Percentiles rank a stretch among this genome's conserved stretches.
These are phyloP conservation scores for Fulmarus glacialis DNA, from an alignment of 2,113 vertebrate genomes.

Conservation along the genomic window DNA sequence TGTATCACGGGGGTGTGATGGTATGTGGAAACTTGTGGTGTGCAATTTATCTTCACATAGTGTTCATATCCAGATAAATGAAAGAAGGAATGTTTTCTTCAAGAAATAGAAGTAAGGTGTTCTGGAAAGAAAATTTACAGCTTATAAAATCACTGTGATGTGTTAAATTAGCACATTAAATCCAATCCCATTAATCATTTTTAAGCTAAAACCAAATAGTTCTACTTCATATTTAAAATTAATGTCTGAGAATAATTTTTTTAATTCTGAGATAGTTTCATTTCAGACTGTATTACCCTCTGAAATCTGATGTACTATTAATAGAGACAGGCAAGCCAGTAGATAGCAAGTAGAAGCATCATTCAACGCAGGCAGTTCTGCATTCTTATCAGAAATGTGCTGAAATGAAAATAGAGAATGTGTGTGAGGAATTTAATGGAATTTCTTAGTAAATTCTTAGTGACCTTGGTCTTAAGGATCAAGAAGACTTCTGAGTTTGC, in stretches of 20 bases:
- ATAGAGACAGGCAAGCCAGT: background rate
- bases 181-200: background rate
- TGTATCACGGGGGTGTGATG: rapidly evolving
- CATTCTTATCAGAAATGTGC: constrained; percentile 28
- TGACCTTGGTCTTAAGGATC: constrained; percentile 55
- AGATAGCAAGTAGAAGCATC: background rate
- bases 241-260: background rate
- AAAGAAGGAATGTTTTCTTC: background rate
- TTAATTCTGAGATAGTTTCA: background rate
- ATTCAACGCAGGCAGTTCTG: background rate
- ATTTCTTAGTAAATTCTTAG: constrained; percentile 15
- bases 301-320: constrained; percentile 19
- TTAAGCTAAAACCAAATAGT: background rate
- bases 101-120: background rate
- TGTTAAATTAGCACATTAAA: background rate
- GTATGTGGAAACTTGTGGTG: background rate
- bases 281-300: constrained; percentile 19
- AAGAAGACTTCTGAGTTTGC: background rate
- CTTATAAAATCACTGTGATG: background rate
- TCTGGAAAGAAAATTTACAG: background rate
- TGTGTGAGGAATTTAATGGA: constrained; percentile 39
- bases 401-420: constrained; percentile 36
- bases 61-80: background rate
- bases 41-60: background rate
- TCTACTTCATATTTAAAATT: background rate